Evolutionary conservation across 1,140 invertebrate genomes (phyloP), one percentile per base, ranked within the genome.

Genomic region (Trachelipus rathkii): DNA sequence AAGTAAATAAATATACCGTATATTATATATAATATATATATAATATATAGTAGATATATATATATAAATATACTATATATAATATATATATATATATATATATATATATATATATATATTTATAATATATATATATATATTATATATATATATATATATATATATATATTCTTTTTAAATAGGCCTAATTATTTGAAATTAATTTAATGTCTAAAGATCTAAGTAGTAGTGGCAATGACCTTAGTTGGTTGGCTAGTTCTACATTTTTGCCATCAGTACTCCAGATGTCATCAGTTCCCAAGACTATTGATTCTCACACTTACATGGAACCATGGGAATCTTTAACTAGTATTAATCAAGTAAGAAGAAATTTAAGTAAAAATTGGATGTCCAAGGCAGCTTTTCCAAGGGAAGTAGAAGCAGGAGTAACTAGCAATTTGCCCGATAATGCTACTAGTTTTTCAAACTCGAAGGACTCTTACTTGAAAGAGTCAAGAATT

Each of bases 311-410:
- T 60, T 13, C 50, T 15, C 11, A 15, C 11, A 60, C 11, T 19
- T 15, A 60, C 8, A 60, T 60, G 11, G 50, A 60, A 19, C 50
- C 50, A 15, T 60, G 50, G 50, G 50, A 60, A 19, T 60, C 50
- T 60, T 60, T 60, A 60, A 60, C 50, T 60, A 60, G 19, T 60
- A 60, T 60, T 60, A 60, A 60, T 60, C 50, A 60, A 60, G 50
- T 60, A 60, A 13, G 50, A 15, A 60, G 50, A 60, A 60, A 60
- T 60, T 19, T 60, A 19, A 60, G 19, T 19, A 60, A 60, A 60
- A 60, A 19, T 60, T 60, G 50, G 50, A 60, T 60, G 19, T 15
- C 50, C 19, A 60, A 60, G 50, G 11, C 50, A 60, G 50, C 19
- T 3, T 60, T 60, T 13, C 11, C 50, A 60, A 60, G 50, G 19